phyloP scores from a whole-genome alignment of 1,140 invertebrate genomes.

The Luehdorfia chinensis region DNA sequence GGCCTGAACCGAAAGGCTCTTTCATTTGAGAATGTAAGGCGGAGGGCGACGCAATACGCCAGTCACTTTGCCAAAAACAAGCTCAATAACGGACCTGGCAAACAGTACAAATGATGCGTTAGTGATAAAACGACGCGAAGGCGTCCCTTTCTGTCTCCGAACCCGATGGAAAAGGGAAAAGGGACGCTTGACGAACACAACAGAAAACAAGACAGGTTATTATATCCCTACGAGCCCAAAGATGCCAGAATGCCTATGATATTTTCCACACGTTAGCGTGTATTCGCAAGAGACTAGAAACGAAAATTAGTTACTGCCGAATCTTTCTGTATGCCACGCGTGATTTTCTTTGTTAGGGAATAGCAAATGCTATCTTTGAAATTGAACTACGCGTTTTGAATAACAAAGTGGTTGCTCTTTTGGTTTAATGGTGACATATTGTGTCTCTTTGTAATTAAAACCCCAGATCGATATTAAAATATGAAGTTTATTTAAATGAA shows the following conservation, averaged over 20 bases:
- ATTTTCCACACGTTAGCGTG: conserved; percentile 71
- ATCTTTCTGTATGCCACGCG: conserved; percentile 67
- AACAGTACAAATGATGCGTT: conserved; percentile 71
- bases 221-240: conserved; percentile 64
- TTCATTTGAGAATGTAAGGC: conserved; percentile 58
- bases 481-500: conserved; percentile 11
- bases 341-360: conserved; percentile 72
- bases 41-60: conserved; percentile 52
- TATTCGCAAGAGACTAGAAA: conserved; percentile 67
- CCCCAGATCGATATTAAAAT: conserved; percentile 1
- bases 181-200: conserved; percentile 51
- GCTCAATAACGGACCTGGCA: conserved; percentile 70
- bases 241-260: conserved; percentile 56
- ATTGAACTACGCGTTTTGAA: conserved; percentile 63
- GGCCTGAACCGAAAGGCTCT: conserved; percentile 56
- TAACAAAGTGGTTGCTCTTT: conserved; percentile 38
- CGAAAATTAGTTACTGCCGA: conserved; percentile 74
- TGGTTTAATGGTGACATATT: conserved; percentile 14
- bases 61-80: conserved; percentile 71
- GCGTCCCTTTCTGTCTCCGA: conserved; percentile 40
- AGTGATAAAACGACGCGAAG: conserved; percentile 60
- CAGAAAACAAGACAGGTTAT: conserved; percentile 72
- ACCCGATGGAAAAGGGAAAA: conserved; percentile 32
- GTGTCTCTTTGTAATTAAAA: no score
- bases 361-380: conserved; percentile 69